These are phyloP conservation scores for Neodiprion pinetum DNA, from an alignment of 1,140 invertebrate genomes.

Conservation along the genomic window DNA sequence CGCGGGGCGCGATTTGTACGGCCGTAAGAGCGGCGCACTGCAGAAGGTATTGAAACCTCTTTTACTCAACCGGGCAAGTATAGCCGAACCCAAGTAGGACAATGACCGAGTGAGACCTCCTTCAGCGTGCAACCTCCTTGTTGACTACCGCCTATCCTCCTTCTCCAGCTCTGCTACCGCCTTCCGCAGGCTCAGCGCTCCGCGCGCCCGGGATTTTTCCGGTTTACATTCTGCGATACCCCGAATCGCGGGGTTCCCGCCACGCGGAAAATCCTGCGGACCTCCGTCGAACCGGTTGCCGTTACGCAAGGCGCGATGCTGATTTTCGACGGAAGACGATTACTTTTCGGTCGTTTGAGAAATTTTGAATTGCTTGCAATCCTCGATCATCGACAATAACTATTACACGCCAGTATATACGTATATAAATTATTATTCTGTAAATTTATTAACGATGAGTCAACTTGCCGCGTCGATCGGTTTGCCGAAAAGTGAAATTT, in stretches of 20 bases:
- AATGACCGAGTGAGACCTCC: slow-evolving; percentile 62
- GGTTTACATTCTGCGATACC: slow-evolving; percentile 44
- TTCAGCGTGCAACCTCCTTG: slow-evolving; percentile 40
- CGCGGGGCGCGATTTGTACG: no score
- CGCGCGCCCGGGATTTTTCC: slow-evolving; percentile 41
- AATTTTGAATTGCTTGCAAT: no score
- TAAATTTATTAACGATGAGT: no score
- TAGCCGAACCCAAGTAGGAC: slow-evolving; percentile 53
- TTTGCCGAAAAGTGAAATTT: slow-evolving; percentile 50
- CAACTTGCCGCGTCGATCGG: background rate
- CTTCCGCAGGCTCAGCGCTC: slow-evolving; percentile 16
- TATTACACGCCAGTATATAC: no score
- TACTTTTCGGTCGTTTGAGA: no score
- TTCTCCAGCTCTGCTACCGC: slow-evolving; percentile 23
- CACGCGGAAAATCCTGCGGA: background rate
- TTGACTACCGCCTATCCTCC: slow-evolving; percentile 14
- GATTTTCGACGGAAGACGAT: no score
- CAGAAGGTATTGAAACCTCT: slow-evolving; percentile 6
- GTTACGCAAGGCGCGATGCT: no score
- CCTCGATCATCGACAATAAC: no score
- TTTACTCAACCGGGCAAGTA: slow-evolving; percentile 5
- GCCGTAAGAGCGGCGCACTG: no score
- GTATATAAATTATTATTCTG: no score
- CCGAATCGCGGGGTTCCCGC: background rate
- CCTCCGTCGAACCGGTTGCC: no score